Evolutionary conservation across 2,797 vertebrate genomes (phyloP), one percentile per base, ranked within the genome.

Genomic region (Pyrocephalus nanus): DNA sequence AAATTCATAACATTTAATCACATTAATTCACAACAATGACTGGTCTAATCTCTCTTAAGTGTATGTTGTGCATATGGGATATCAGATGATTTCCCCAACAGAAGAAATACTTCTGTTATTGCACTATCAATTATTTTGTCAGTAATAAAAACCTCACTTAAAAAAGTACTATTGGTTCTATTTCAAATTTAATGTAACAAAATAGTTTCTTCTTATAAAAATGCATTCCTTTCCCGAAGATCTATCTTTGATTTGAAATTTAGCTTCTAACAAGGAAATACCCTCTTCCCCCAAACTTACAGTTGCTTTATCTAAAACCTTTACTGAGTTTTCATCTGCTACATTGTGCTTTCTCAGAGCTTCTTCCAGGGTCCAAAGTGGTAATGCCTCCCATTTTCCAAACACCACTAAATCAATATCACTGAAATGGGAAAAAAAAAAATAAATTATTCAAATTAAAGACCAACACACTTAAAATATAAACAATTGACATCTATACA

Each of bases 331-430:
- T 97, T 99, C 98, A 81, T 99, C 99, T 38, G 99, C 99, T 36
- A 99, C 98, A 22, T 99, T 99, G 96, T 98, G 99, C 96, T 99
- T 99, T 94, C 99, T 98, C 60, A 99, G 98, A 42, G 98, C 99
- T 91, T 99, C 99, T 88, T 99, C 99, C 94, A 99, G 95, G n/a
- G 99, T 99, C 99, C 99, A 99, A 34, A 99, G 98, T 16, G 99
- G 99, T 71, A 99, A 98, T 0, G 98, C 99, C 94, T 99, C 99
- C 99, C 99, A 99, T 96, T 99, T 99, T 71, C 99, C 99, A 95
- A 99, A 99, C 64, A 99, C 99, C 45, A 99, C 99, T 96, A 99
- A 98, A 96, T 99, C 99, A 74, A 99, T 99, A 97, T 99, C 99
- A 96, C 99, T 99, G 97, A 86, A 94, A 92, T 12, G 12, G 22